Base-by-base conservation (phyloP, 1,140 invertebrate species). In the Maconellicoccus hirsutus region DNA sequence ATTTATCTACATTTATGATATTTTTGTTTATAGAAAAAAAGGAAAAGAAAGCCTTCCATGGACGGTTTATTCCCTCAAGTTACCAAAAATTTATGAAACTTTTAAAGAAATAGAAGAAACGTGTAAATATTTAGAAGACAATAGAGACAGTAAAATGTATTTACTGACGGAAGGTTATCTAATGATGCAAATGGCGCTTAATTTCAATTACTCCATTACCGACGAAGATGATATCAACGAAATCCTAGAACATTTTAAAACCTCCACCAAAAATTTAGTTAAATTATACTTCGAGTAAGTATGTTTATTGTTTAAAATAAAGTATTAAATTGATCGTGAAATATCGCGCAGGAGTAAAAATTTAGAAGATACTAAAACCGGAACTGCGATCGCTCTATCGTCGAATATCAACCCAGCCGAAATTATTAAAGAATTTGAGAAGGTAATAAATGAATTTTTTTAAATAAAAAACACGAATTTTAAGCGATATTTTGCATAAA, bases 41-140 rank as follows among this genome's bases (percentile, higher is more conserved):
- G 61, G 25, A 12, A 66, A 25, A 66, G 61, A 88, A 59, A 82
- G 80, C 38, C 25, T 52, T 76, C 70, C 75, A 71, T 88, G 87
- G 85, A 88, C 86, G 0, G 76, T 89, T 7, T 89, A 89, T 74
- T 84, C 83, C 12, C 75, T 90, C 22, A 83, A 83, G 72, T 75
- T 87, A 63, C 86, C 86, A 0, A 79, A 79, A 1, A 79, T 84
- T 1, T 82, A 84, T 69, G 83, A 83, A 23, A 77, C 89, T 1
- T 86, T 87, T 73, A 82, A 84, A 29, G 88, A 88, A 75, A 84
- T 88, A 73, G 78, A 88, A 25, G 83, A 83, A 70, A 83, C 87
- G 38, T 87, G 86, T 0, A 83, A 84, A 63, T 82, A 80, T 42
- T 86, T 88, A 76, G 82, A 84, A 71, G 71, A 75, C 38, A 73